Conservation (phyloP, 1,140 invertebrate genomes). For the Scaptomyza hsui region DNA sequence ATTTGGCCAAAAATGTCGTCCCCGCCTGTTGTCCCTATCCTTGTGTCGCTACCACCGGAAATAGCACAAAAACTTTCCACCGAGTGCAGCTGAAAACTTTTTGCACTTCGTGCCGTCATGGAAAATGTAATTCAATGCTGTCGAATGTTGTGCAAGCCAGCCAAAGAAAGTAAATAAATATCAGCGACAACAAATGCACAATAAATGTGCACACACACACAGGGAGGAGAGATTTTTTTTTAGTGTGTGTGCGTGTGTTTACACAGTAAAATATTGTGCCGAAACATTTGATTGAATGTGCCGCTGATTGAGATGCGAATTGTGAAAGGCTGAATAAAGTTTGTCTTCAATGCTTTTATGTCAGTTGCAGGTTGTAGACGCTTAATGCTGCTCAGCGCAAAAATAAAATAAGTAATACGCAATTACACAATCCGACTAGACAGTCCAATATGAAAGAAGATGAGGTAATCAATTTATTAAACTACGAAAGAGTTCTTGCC, state of each 20-base stretch:
- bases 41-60: slow-evolving; percentile 44
- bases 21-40: slow-evolving; percentile 8
- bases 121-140: slow-evolving; percentile 72
- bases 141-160: slow-evolving; percentile 26
- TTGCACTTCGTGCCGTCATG: slow-evolving; percentile 41
- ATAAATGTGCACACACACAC: slow-evolving; percentile 18
- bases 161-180: slow-evolving; percentile 54
- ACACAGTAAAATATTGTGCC: slow-evolving; percentile 45
- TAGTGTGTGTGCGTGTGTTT: slow-evolving; percentile 10
- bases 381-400: slow-evolving; percentile 2
- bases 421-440: neutral
- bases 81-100: slow-evolving; percentile 62
- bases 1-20: slow-evolving; percentile 69
- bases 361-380: neutral
- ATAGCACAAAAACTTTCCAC: slow-evolving; percentile 68
- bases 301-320: slow-evolving; percentile 67
- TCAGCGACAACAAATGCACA: slow-evolving; percentile 40
- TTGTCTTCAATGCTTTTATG: slow-evolving; percentile 22
- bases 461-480: too few species aligned
- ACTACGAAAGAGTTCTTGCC: neutral
- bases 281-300: slow-evolving; percentile 64
- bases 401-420: neutral
- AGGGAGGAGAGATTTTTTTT: neutral
- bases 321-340: slow-evolving; percentile 35
- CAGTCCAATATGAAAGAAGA: neutral